Percentiles rank a stretch among this genome's conserved stretches.
phyloP scores from a whole-genome alignment of 2,888 invertebrate species.

The Rhyacophila evoluta region DNA sequence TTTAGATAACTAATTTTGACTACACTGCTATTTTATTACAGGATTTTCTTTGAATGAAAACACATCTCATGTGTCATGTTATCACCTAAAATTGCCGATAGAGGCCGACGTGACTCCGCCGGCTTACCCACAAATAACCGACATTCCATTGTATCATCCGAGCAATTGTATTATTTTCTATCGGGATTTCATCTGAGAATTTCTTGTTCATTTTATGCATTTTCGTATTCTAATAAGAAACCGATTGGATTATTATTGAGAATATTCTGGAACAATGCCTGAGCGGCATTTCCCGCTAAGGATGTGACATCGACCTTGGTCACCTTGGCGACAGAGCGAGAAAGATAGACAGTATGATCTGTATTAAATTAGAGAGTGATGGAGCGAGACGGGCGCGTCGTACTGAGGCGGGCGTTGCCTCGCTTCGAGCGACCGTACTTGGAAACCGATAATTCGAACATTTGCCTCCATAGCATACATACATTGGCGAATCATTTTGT shows the following conservation, averaged over 20 bases:
- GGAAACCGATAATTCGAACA: constrained; percentile 43
- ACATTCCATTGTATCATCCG: constrained; percentile 20
- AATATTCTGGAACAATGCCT: constrained; percentile 48
- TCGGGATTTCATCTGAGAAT: constrained; percentile 1
- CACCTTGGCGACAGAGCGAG: constrained; percentile 55
- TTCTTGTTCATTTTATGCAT: constrained; percentile 32
- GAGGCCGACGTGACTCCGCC: background rate
- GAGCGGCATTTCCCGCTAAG: constrained; percentile 54
- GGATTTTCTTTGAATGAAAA: background rate
- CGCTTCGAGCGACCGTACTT: constrained; percentile 36
- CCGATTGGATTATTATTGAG: background rate
- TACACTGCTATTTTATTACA: background rate
- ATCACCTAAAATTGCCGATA: background rate
- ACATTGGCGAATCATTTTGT: background rate
- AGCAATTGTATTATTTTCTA: background rate
- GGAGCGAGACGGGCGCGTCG: constrained; percentile 48
- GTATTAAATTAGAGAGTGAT: constrained; percentile 40
- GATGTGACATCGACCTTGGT: constrained; percentile 56
- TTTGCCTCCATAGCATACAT: constrained; percentile 27
- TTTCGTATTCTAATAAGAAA: background rate
- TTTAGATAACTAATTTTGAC: background rate
- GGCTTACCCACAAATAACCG: background rate
- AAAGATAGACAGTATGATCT: constrained; percentile 32
- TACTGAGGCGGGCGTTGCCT: constrained; percentile 48
- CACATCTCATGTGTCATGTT: constrained; percentile 6